A percentile compares a stretch with the other conserved stretches of the same genome.
These are phyloP conservation scores for Morone saxatilis DNA, from an alignment of 2,113 vertebrate genomes.

Conservation along the genomic window DNA sequence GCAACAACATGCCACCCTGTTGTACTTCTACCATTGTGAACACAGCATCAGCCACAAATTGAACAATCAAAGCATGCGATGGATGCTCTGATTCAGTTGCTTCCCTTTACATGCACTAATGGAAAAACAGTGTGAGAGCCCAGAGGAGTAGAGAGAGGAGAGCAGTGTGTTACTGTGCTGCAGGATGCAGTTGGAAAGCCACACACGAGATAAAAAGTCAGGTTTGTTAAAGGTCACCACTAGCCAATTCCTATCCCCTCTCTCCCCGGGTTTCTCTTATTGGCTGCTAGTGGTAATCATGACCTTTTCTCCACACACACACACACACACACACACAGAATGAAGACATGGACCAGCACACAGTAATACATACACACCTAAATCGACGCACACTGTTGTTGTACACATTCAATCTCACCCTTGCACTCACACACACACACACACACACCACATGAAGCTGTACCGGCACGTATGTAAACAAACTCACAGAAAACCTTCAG, in stretches of 20 bases:
- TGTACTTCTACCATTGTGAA: neutral
- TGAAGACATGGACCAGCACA: constrained; percentile 47
- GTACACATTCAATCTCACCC: constrained; percentile 6
- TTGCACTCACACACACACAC: neutral
- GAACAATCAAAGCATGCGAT: constrained; percentile 34
- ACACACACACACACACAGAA: constrained; percentile 38
- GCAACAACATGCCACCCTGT: neutral
- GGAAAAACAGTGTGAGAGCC: constrained; percentile 30
- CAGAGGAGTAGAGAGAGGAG: constrained; percentile 28
- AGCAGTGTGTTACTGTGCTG: constrained; percentile 39
- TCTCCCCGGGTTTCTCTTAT: constrained; percentile 70
- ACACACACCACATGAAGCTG: neutral
- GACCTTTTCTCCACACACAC: constrained; percentile 70
- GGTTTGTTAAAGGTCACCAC: constrained; percentile 77
- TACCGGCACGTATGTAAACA: constrained; percentile 44
- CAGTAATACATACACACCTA: constrained; percentile 30
- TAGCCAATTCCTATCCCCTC: constrained; percentile 61
- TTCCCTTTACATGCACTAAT: constrained; percentile 26
- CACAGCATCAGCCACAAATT: constrained; percentile 4
- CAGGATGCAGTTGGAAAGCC: constrained; percentile 50
- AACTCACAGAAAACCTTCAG: constrained; percentile 31
- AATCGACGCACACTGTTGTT: neutral
- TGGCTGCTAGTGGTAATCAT: constrained; percentile 77
- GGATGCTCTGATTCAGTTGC: constrained; percentile 12
- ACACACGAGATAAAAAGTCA: constrained; percentile 63